Conservation (phyloP, 2,888 invertebrate species). For the Schizaphis graminum region DNA sequence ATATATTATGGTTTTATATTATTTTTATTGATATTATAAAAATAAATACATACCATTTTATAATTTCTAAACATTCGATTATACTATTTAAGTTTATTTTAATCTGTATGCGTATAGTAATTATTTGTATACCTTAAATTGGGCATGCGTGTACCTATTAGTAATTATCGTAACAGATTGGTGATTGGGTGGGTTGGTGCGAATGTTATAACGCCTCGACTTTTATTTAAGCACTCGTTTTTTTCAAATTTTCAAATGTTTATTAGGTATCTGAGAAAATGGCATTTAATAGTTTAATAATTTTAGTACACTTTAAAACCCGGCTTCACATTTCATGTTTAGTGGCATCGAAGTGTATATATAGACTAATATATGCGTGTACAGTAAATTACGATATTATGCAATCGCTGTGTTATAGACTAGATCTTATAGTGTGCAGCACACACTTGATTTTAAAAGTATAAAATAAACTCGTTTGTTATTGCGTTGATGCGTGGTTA, state of each 20-base stretch:
- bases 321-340: not conserved
- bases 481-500: not conserved
- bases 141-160: not conserved
- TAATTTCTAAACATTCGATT: not conserved
- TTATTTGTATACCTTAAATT: not conserved
- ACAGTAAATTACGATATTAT: not conserved
- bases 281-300: not conserved
- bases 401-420: not conserved
- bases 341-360: not conserved
- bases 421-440: not conserved
- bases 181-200: not conserved
- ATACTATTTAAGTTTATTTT: not conserved
- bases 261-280: not conserved
- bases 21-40: not conserved
- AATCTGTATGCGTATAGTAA: not conserved
- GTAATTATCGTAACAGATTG: not conserved
- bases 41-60: not conserved
- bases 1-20: not conserved
- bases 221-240: not conserved
- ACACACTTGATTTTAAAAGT: not conserved
- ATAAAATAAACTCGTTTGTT: not conserved
- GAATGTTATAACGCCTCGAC: not conserved
- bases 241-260: not conserved
- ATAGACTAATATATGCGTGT: not conserved
- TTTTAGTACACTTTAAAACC: not conserved